Evolutionary conservation across 2,888 invertebrate genomes (phyloP), one percentile per base, ranked within the genome.

Genomic region (Clepsis dumicolana): DNA sequence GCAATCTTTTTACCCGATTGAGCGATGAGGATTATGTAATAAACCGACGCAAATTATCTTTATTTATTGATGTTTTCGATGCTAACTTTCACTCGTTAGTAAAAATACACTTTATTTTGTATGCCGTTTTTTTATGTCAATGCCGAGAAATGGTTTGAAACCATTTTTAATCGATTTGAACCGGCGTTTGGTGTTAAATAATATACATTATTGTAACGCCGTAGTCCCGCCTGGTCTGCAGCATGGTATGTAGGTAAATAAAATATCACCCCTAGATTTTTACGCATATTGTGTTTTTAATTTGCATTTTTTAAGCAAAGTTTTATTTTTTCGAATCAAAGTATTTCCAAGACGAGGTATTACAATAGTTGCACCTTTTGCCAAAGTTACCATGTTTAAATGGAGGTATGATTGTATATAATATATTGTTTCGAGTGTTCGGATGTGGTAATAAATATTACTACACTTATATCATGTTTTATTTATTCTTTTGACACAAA

Each of bases 331-430:
- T 35, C 56, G 32, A n/a, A 54, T 44, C 61, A 16, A 61, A 61
- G 44, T 66, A 66, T 66, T 65, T 12, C 32, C 53, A 56, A 8
- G 38, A 24, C 29, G 53, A 61, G 38, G 65, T 65, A 60, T 65
- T 65, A 61, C 52, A 35, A 21, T 7, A 59, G 59, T 44, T 38
- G 60, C 65, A 64, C 65, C 50, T 52, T 56, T 69, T 57, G 65
- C 72, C 71, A 72, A 69, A 72, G 72, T 72, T 71, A 72, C 71
- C 72, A 60, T 61, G 69, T 71, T 50, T 66, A 32, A 59, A 48
- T 52, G 38, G 64, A 35, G 3, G 64, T 32, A 52, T 68, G 71
- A 60, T 52, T 68, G 65, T 71, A 70, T 18, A 44, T 65, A 71
- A 29, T 72, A 70, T 41, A n/a, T 65, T 32, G 48, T 66, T 70